Base-by-base conservation (phyloP, 2,113 vertebrate genomes). In the Tichodroma muraria region DNA sequence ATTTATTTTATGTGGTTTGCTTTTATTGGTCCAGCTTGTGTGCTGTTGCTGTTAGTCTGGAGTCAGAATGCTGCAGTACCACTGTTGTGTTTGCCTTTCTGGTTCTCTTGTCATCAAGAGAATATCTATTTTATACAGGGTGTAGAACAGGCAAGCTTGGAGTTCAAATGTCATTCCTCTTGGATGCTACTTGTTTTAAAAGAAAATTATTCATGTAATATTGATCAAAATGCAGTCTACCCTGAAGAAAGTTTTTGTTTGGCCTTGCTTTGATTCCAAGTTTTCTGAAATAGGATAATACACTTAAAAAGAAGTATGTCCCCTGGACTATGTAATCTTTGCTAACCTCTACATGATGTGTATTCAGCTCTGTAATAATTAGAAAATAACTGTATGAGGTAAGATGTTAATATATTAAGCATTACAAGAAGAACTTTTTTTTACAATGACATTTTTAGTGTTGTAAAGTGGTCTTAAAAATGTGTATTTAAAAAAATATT, bases 371-470 rank as follows among this genome's bases (percentile, higher is more conserved):
- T 65, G 53, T 76, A 90, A 83, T 75, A 72, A 77, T 88, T 89
- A 77, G 50, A 47, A 83, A 90, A 73, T 93, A 96, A 80, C 71
- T 59, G 44, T 57, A 83, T 88, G 85, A 96, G 64, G 54, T 94
- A 90, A 96, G 76, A 66, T 40, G 33, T 70, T 78, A 63, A 77
- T 90, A 77, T 91, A 88, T 94, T 93, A 47, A 73, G 10, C 42
- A 59, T 88, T 95, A 44, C 59, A 73, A 50, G 42, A 9, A 61
- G 28, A 89, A 22, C 23, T 83, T 35, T 49, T 40, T 92, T 83
- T 91, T 83, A 38, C 76, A 70, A 2, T 66, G 76, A 73, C 42
- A 31, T 88, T 86, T 94, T 93, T 90, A 90, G 35, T 93, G 56
- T 83, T 10, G 2, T 40, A 33, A 86, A 93, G 37, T 89, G 54